Evolutionary conservation across 2,888 invertebrate genomes (phyloP), one percentile per base, ranked within the genome.

Genomic region (Eupithecia insigniata): DNA sequence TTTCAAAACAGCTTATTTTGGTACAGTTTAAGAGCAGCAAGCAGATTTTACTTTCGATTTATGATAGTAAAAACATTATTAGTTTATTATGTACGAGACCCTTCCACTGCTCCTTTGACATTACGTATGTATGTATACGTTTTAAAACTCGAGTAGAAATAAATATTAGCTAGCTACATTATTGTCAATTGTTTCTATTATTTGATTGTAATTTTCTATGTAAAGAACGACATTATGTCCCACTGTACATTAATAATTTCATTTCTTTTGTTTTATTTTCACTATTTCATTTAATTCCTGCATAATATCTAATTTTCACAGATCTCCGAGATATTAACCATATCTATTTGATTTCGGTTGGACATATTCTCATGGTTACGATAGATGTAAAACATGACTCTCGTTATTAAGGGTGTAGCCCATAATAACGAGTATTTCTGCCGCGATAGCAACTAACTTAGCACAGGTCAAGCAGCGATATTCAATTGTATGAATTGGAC

Each of bases 1-100:
- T 70, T 60, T 51, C 26, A 51, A 65, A 73, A 62, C 51, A 69
- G 61, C 61, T 70, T 64, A 62, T 62, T 62, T 60, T 55, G 51
- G 10, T 58, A 67, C 30, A 14, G 26, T 64, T 64, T 16, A 16
- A 26, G 3, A 55, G 55, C 22, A 22, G 46, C 26, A 26, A 55
- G 55, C 26, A 1, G 26, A 12, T 55, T 55, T 14, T 22, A 26
- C 14, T 55, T 51, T 22, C 46, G 46, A n/a, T 8, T 46, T 18
- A 18, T 39, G 1, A 43, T n/a, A 18, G 43, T 6, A 6, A 14
- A 5, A 43, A 43, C 43, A n/a, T 43, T 7, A 7, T 5, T n/a
- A 18, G 43, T 18, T 43, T 43, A 43, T 43, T 18, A n/a, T n/a
- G 43, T 43, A 6, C 39, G 16, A 43, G 16, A 43, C 18, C 18